phyloP scores from a whole-genome alignment of 2,888 invertebrate species.

The Eupithecia centaureata region DNA sequence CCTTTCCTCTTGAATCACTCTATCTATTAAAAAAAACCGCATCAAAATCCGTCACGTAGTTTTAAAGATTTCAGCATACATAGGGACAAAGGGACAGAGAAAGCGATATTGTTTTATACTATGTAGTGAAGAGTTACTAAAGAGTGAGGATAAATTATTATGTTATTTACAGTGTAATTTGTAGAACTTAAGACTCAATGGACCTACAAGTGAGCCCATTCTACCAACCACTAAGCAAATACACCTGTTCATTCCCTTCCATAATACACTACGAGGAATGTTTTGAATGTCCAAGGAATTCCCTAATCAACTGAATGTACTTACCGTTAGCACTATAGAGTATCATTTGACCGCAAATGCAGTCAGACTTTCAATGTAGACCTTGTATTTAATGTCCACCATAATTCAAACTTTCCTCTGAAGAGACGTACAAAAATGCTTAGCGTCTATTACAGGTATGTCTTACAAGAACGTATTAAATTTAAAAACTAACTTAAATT shows the following conservation, averaged over 20 bases:
- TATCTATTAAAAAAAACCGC: too few species aligned
- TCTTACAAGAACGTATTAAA: too few species aligned
- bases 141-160: too few species aligned
- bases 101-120: too few species aligned
- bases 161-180: too few species aligned
- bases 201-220: background rate
- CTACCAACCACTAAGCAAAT: background rate
- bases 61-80: too few species aligned
- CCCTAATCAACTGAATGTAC: slow-evolving; percentile 25
- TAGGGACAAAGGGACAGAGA: too few species aligned
- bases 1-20: too few species aligned
- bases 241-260: background rate
- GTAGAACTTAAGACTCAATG: background rate
- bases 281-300: slow-evolving; percentile 30
- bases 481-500: too few species aligned
- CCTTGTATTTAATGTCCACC: slow-evolving; percentile 4
- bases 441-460: too few species aligned
- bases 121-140: too few species aligned
- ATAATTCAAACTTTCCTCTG: background rate
- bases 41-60: too few species aligned
- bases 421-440: background rate
- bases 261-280: slow-evolving; percentile 35
- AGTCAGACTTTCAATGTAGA: slow-evolving; percentile 41
- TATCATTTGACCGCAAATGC: slow-evolving; percentile 41
- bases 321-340: slow-evolving; percentile 37